A percentile compares a stretch with the other conserved stretches of the same genome.
Conservation (phyloP, 2,797 vertebrate genomes). For the Cossypha niveicapilla region DNA sequence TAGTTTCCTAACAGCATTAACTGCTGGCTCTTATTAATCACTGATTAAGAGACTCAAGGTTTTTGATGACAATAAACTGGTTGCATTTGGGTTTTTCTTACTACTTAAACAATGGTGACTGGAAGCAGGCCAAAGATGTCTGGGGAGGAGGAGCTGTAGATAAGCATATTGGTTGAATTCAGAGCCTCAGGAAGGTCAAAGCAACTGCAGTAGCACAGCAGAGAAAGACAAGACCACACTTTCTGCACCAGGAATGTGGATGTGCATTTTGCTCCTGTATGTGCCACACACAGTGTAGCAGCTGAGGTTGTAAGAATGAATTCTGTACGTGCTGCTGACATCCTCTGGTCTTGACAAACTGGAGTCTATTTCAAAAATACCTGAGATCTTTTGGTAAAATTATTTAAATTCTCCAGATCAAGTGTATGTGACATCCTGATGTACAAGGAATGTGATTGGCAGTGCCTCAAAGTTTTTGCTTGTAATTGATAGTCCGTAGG, state of each 20-base stretch:
- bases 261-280: neutral
- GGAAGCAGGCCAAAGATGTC: neutral
- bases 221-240: neutral
- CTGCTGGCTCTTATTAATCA: neutral
- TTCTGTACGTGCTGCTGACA: neutral
- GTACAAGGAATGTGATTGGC: neutral
- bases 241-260: neutral
- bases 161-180: neutral
- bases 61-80: neutral
- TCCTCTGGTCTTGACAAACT: neutral
- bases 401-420: neutral
- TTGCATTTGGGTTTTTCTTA: neutral
- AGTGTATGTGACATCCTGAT: neutral
- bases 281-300: neutral
- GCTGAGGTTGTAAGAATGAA: neutral
- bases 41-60: neutral
- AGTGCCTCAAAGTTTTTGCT: neutral
- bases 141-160: neutral
- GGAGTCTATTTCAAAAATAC: neutral
- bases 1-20: neutral
- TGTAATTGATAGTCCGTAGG: neutral
- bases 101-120: neutral
- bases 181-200: conserved; percentile 23
- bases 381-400: neutral
- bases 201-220: neutral